Base-by-base conservation (phyloP, 1,140 invertebrate genomes). In the Cydia strobilella region DNA sequence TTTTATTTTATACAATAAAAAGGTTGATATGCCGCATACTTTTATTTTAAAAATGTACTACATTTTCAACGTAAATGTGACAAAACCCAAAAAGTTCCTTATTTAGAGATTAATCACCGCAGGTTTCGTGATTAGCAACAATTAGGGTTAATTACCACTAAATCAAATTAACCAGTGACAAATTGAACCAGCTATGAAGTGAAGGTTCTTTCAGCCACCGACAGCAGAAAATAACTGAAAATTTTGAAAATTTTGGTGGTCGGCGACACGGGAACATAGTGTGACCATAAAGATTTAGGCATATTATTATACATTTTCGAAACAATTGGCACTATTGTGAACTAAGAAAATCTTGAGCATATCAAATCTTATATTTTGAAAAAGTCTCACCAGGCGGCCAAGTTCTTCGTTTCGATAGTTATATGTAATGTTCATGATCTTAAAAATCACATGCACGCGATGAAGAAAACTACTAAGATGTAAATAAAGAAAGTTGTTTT, bases 111-210 rank as follows among this genome's bases (percentile, higher is more conserved):
- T 65, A 65, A 65, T 65, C 63, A 65, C 15, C 63, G 13, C 4
- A 23, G 9, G 23, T 65, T 65, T 35, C 63, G 63, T 65, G 63
- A 31, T 65, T 31, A 65, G 25, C 63, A 23, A 65, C 63, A 35
- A 65, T 65, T 65, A 65, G 27, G 63, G 63, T 65, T 65, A 65
- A 65, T 65, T 65, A 65, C 63, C 27, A 65, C 63, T 65, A 65
- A 65, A 65, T 65, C 63, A 65, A 65, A 65, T 65, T 65, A 65
- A 65, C 25, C 13, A 65, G 63, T 65, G 63, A 65, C 10, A 65
- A 65, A 35, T 65, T 65, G 35, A 65, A 65, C 27, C 3, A 65
- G 54, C 54, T 59, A 59, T 23, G 54, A 23, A 59, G 54, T 59
- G 54, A 59, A 59, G 54, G 54, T 59, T 59, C 23, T 59, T 59